These are phyloP conservation scores for Prunella himalayana DNA, from an alignment of 2,113 vertebrate species.

Conservation along the genomic window DNA sequence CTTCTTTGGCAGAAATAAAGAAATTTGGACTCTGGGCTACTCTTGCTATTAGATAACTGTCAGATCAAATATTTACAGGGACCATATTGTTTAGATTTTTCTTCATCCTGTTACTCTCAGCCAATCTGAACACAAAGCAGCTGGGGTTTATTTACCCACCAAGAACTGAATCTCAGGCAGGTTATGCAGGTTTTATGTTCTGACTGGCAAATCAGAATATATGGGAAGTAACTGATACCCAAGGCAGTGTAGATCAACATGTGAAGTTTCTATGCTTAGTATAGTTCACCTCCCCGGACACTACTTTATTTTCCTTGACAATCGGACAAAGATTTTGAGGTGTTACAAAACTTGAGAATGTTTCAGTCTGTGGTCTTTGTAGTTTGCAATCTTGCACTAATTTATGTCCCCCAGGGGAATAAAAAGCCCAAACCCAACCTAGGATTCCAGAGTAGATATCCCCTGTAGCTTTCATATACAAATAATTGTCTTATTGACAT, in stretches of 20 bases:
- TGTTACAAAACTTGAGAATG: neutral
- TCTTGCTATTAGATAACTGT: slow-evolving; percentile 54
- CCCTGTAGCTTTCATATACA: neutral
- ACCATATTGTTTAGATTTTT: slow-evolving; percentile 67
- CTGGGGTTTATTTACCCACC: slow-evolving; percentile 47
- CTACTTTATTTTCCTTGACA: neutral
- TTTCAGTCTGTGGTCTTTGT: neutral
- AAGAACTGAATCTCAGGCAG: slow-evolving; percentile 28
- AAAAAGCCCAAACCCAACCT: neutral
- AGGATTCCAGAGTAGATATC: neutral
- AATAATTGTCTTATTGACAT: slow-evolving; percentile 8
- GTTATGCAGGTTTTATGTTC: slow-evolving; percentile 31
- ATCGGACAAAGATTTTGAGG: neutral
- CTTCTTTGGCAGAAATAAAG: slow-evolving; percentile 33
- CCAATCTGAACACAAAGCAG: slow-evolving; percentile 50
- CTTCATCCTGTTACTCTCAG: slow-evolving; percentile 42
- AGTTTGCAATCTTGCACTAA: neutral
- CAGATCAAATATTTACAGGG: slow-evolving; percentile 68
- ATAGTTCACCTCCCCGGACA: neutral
- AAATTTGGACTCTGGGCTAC: slow-evolving; percentile 43
- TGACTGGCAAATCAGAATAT: neutral
- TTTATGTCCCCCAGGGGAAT: neutral
- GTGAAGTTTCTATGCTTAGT: neutral
- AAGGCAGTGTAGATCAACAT: neutral
- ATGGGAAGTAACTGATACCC: neutral